A percentile compares a stretch with the other conserved stretches of the same genome.
Evolutionary conservation across 2,797 vertebrate species (phyloP).

Genomic region (Anguilla megastoma): DNA sequence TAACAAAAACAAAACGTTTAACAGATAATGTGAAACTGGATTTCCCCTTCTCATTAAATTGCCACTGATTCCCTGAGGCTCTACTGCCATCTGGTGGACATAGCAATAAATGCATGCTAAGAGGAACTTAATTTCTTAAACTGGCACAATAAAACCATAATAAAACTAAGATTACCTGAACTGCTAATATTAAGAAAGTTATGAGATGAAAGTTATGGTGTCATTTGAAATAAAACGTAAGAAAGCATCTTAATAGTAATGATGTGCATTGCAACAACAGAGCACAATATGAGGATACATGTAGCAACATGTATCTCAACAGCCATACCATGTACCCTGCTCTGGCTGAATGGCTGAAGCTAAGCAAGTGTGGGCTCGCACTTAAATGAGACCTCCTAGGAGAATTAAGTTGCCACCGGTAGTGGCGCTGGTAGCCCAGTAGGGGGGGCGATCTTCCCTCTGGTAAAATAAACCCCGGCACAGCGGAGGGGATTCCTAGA

Average conservation of each 20-base stretch:
- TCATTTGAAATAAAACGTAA: too few species aligned
- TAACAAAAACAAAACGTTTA: background rate
- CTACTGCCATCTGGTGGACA: conserved; percentile 32
- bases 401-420: too few species aligned
- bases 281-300: too few species aligned
- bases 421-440: too few species aligned
- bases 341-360: background rate
- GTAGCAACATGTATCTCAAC: too few species aligned
- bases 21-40: background rate
- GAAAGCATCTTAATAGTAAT: too few species aligned
- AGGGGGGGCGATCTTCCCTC: too few species aligned
- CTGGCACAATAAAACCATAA: background rate
- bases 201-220: background rate
- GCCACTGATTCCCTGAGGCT: background rate
- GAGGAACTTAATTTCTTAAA: background rate
- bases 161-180: background rate
- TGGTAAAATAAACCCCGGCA: too few species aligned
- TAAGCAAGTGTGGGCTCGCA: background rate
- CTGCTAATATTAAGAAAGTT: background rate
- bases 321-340: background rate
- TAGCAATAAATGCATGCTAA: background rate
- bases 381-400: too few species aligned
- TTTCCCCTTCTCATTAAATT: conserved; percentile 13
- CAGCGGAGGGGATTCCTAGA: too few species aligned
- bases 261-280: too few species aligned